Evolutionary conservation across 2,797 vertebrate species (phyloP).

Genomic region (Pseudocheirus occidentalis): DNA sequence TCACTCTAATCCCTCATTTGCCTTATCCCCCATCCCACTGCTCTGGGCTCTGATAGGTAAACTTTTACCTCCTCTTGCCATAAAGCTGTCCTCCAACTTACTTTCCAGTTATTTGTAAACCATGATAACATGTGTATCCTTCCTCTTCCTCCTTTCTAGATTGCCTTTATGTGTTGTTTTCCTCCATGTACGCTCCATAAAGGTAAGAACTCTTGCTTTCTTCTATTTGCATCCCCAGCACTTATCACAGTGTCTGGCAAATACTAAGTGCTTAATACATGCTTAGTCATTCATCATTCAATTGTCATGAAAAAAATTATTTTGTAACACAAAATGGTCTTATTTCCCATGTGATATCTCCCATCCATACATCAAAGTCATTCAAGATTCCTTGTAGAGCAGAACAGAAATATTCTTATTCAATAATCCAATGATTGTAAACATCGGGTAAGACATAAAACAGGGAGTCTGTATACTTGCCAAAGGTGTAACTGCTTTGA

Average conservation of each 20-base stretch:
- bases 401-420: neutral
- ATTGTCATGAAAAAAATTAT: neutral
- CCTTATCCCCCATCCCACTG: neutral
- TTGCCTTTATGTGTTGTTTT: neutral
- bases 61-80: neutral
- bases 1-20: neutral
- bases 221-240: neutral
- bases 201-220: neutral
- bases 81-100: neutral
- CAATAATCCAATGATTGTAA: neutral
- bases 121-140: neutral
- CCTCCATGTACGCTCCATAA: neutral
- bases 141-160: neutral
- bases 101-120: neutral
- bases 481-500: neutral
- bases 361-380: neutral
- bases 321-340: neutral
- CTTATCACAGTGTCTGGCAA: neutral
- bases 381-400: neutral
- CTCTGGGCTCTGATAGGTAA: neutral
- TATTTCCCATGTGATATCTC: neutral
- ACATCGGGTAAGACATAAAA: neutral
- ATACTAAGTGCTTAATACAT: neutral
- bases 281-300: neutral
- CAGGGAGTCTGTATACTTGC: neutral